phyloP scores from a whole-genome alignment of 2,888 invertebrate species.

The Clunio marinus region DNA sequence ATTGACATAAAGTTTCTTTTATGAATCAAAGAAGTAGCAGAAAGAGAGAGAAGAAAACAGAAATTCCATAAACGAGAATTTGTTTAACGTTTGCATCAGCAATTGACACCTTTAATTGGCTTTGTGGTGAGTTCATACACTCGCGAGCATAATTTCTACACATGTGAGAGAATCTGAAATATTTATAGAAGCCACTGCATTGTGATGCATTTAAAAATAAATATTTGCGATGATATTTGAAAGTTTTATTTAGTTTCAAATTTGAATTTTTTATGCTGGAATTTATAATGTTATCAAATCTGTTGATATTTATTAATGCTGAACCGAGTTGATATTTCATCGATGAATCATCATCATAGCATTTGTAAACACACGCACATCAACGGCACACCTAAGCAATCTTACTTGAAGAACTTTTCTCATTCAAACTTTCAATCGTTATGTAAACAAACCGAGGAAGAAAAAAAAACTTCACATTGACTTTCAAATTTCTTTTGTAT shows the following conservation, averaged over 20 bases:
- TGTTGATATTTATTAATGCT: no score
- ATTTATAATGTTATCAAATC: no score
- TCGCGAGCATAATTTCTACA: no score
- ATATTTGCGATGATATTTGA: background rate
- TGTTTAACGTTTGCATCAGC: slow-evolving; percentile 19
- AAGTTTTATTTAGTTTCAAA: background rate
- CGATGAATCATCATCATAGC: no score
- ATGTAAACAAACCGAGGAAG: background rate
- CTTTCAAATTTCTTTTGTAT: slow-evolving; percentile 22
- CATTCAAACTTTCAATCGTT: background rate
- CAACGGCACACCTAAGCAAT: no score
- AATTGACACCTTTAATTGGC: slow-evolving; percentile 35
- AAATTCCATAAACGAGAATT: background rate
- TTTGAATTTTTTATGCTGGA: no score
- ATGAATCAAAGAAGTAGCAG: background rate
- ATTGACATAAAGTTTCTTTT: background rate
- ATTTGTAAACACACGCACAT: no score
- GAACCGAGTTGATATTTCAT: background rate
- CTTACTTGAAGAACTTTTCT: no score
- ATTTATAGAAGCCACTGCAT: no score
- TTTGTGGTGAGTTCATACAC: slow-evolving; percentile 7
- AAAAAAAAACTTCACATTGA: slow-evolving; percentile 14
- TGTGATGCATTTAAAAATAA: no score
- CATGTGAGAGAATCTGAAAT: no score
- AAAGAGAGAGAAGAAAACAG: background rate